Evolutionary conservation across 2,113 vertebrate genomes (phyloP), one percentile per base, ranked within the genome.

Genomic region (Lampris megalopsis): DNA sequence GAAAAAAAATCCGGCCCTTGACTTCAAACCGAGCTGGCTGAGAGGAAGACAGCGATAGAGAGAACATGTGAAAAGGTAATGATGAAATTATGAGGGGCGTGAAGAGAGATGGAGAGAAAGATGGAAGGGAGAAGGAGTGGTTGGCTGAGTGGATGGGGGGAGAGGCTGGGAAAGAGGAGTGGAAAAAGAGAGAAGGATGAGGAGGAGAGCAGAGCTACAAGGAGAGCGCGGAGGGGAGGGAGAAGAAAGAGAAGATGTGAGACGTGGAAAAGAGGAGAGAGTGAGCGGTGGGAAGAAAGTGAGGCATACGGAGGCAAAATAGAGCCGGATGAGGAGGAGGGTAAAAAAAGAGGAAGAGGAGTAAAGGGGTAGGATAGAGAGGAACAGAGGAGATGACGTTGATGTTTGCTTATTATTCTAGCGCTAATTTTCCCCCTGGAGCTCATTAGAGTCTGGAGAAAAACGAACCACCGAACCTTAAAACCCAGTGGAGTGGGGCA

Each of bases 371-470:
- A 66, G 57, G 76, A 38, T 57, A 1, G 47, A 24, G 68, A 82
- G 79, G 70, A 74, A 61, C 80, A 82, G 43, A 36, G 45, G 80
- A 81, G 88, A 81, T 63, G 79, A 80, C 91, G 89, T 93, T 92
- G 57, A 89, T 89, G 83, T 85, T 87, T 93, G 91, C 93, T 95
- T 93, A 89, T 91, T 91, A 88, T 91, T 91, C 77, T 85, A 66
- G 75, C 84, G 69, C 87, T 92, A 94, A 94, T 88, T 86, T 86
- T 88, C 89, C 83, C 86, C 80, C 68, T 65, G 88, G 91, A 95
- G 87, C 92, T 94, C 91, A 95, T 95, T 92, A 94, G 89, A 94
- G 88, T 88, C 88, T 90, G 88, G 81, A 85, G 89, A 91, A 84
- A 90, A 91, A 91, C 84, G 53, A 82, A 87, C 85, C 84, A 90